Conservation (phyloP, 2,113 vertebrate species). For the Lipotes vexillifer region DNA sequence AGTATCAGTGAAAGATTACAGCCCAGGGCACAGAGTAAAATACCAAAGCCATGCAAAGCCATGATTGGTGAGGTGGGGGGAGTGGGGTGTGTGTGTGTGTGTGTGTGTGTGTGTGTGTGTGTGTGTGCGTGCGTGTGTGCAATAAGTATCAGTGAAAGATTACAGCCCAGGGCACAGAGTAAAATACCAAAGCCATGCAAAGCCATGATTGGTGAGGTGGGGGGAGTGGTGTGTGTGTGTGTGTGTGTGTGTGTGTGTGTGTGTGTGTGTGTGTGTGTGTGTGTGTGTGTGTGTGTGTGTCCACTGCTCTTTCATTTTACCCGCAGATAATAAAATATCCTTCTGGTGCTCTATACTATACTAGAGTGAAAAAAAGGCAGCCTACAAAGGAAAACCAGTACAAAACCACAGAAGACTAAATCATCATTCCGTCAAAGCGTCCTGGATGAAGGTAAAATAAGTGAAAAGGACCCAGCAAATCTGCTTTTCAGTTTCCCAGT, state of each 20-base stretch:
- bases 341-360: not conserved
- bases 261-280: too few relatives aligned
- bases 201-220: not conserved
- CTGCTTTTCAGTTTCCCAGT: not conserved
- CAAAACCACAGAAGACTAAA: not conserved
- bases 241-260: too few relatives aligned
- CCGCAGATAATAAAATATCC: not conserved
- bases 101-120: too few relatives aligned
- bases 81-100: too few relatives aligned
- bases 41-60: too few relatives aligned
- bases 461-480: not conserved
- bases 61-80: too few relatives aligned
- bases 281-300: not conserved
- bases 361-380: not conserved
- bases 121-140: too few relatives aligned
- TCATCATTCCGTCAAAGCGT: not conserved
- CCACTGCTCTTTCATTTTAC: not conserved
- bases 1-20: too few relatives aligned
- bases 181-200: not conserved
- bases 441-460: not conserved
- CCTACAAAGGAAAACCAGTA: not conserved
- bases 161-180: not conserved
- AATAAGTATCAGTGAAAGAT: conserved; percentile 16
- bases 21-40: too few relatives aligned
- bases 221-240: too few relatives aligned